Conservation (phyloP, 1,140 invertebrate species). For the Drosophila punjabiensis region DNA sequence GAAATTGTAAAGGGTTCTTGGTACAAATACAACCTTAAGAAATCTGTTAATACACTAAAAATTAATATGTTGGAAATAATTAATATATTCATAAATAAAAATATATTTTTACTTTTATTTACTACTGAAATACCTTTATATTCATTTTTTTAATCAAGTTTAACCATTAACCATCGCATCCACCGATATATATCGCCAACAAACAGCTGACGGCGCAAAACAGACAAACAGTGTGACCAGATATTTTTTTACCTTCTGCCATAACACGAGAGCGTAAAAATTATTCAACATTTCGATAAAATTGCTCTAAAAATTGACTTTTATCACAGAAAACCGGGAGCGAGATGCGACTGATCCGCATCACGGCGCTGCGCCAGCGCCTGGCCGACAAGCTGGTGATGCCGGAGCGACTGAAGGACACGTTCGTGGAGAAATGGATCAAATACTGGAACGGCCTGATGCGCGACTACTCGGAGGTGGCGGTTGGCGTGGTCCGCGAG, state of each 20-base stretch:
- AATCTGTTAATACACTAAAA: no score
- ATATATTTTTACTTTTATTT: no score
- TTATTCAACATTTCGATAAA: conserved; percentile 23
- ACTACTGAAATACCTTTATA: no score
- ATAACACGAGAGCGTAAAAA: background rate
- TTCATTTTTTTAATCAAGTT: no score
- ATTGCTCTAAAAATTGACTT: conserved; percentile 17
- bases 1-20: no score
- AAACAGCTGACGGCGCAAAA: background rate
- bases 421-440: conserved; percentile 88
- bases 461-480: conserved; percentile 88
- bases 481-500: conserved; percentile 86
- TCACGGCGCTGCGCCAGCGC: conserved; percentile 61
- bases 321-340: conserved; percentile 31
- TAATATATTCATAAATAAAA: no score
- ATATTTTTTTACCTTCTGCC: background rate
- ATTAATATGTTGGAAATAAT: no score
- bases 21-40: no score
- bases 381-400: conserved; percentile 59
- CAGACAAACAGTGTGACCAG: background rate
- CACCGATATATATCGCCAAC: background rate
- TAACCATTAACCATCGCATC: background rate
- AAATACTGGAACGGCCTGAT: conserved; percentile 88
- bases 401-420: conserved; percentile 87
- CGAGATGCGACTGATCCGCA: conserved; percentile 61